Percentiles rank a stretch among this genome's conserved stretches.
Evolutionary conservation across 2,797 vertebrate species (phyloP).

Genomic region (Gymnodraco acuticeps): DNA sequence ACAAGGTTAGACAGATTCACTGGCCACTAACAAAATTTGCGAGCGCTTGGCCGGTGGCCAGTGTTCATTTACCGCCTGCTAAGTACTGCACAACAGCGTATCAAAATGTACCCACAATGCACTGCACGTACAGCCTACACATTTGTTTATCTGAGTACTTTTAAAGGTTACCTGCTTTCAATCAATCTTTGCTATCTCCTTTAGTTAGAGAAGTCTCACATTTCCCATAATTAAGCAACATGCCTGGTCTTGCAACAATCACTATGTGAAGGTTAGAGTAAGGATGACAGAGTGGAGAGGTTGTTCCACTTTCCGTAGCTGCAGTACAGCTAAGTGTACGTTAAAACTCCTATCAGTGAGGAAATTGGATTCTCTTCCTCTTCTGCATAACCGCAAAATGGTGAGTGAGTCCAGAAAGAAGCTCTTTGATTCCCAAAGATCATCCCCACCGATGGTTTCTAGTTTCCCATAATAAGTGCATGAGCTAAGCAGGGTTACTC

Average conservation of each 20-base stretch:
- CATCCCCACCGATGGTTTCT: conserved; percentile 48
- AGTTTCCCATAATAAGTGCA: conserved; percentile 57
- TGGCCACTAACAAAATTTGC: conserved; percentile 26
- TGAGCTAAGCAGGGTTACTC: conserved; percentile 50
- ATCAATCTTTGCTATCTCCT: conserved; percentile 2
- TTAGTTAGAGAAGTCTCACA: conserved; percentile 14
- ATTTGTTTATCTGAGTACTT: conserved; percentile 7
- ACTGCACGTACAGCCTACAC: not conserved
- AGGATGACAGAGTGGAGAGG: conserved; percentile 23
- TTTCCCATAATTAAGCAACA: conserved; percentile 35
- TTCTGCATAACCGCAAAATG: conserved; percentile 58
- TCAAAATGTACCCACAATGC: conserved; percentile 18
- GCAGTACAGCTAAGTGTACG: conserved; percentile 31
- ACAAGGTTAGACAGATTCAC: conserved; percentile 35
- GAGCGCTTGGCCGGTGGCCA: conserved; percentile 29
- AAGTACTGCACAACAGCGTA: conserved; percentile 5
- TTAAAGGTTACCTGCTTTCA: not conserved
- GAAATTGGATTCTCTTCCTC: conserved; percentile 59
- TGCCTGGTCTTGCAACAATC: conserved; percentile 26
- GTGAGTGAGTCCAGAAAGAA: conserved; percentile 39
- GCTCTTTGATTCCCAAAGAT: conserved; percentile 51
- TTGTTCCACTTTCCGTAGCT: conserved; percentile 44
- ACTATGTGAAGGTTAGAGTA: conserved; percentile 5
- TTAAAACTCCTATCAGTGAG: conserved; percentile 55
- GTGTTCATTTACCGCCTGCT: conserved; percentile 27